Evolutionary conservation across 2,888 invertebrate genomes (phyloP).

Genomic region (Pyralis farinalis): DNA sequence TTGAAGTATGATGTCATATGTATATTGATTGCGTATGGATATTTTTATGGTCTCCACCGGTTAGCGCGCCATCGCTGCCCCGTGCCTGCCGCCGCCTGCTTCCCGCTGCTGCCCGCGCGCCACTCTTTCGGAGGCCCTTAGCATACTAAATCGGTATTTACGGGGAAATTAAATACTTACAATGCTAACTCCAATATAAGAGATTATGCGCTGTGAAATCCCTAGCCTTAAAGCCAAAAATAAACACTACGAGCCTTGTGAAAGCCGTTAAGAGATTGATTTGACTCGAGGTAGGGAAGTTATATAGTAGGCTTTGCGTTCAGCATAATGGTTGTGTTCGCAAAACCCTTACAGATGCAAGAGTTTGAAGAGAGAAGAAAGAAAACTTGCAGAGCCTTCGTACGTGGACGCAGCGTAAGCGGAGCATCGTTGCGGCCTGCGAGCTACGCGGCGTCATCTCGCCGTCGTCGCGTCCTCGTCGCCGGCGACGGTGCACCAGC

Average conservation of each 20-base stretch:
- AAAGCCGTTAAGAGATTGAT: constrained; percentile 62
- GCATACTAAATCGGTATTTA: constrained; percentile 79
- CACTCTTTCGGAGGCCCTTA: constrained; percentile 75
- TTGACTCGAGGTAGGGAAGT: constrained; percentile 75
- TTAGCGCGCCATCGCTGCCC: constrained; percentile 73
- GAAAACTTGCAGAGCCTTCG: constrained; percentile 27
- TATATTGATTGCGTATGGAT: constrained; percentile 81
- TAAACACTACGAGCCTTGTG: constrained; percentile 26
- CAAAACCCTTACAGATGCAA: constrained; percentile 79
- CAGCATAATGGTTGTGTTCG: constrained; percentile 80
- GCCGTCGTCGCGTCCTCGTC: constrained; percentile 18
- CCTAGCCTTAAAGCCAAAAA: constrained; percentile 40
- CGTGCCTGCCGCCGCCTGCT: constrained; percentile 59
- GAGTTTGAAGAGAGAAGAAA: constrained; percentile 55
- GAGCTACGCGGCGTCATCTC: constrained; percentile 25
- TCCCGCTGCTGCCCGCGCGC: constrained; percentile 58
- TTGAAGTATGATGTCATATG: constrained; percentile 67
- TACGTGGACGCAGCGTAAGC: constrained; percentile 30
- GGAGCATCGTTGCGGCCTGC: constrained; percentile 27
- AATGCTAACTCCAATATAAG: constrained; percentile 61
- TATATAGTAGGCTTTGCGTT: constrained; percentile 66
- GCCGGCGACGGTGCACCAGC: constrained; percentile 24
- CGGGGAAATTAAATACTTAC: constrained; percentile 77
- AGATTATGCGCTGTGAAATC: constrained; percentile 50
- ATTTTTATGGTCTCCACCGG: constrained; percentile 79